Base-by-base conservation (phyloP, 2,797 vertebrate species). In the Toxotes lorentzi region DNA sequence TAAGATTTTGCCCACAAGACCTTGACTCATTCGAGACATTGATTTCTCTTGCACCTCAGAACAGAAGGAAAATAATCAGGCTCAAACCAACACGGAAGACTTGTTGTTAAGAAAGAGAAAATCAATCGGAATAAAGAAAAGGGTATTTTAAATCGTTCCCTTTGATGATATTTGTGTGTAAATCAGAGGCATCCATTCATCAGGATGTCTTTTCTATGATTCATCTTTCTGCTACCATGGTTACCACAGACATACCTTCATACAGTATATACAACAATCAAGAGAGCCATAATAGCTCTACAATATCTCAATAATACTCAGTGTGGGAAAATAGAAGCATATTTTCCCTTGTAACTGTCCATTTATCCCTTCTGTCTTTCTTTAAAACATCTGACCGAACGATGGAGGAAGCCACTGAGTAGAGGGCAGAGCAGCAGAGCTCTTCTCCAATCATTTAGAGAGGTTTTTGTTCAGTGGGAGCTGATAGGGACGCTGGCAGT, bases 11-110 rank as follows among this genome's bases (percentile, higher is more conserved):
- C 70, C 23, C 17, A 57, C 16, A 64, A 68, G 23, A 38, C 51
- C 50, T 59, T 19, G 60, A 43, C 45, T 53, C 5, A 58, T 56
- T 81, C 1, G 30, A 41, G 2, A 32, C 5, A 63, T 24, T 48
- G 19, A 73, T 77, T 76, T 78, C 4, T 58, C 77, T 61, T 38
- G 12, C 32, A 8, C n/a, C 17, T 65, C n/a, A 35, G 53, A 59
- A 63, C 61, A 72, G 5, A 50, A 23, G n/a, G 16, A 56, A 12
- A 16, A 65, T 24, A 70, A 40, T 59, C 41, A 11, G 56, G n/a
- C 41, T 40, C 57, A 10, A 53, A 21, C 5, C 56, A 54, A n/a
- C 35, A 71, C 6, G 19, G 32, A 11, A 38, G 59, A 65, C 24
- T 32, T 69, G 47, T 30, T 34, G 41, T 23, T 14, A 21, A 40